A percentile compares a stretch with the other conserved stretches of the same genome.
Evolutionary conservation across 2,113 vertebrate genomes (phyloP).

Genomic region (Hydrolagus affinis): DNA sequence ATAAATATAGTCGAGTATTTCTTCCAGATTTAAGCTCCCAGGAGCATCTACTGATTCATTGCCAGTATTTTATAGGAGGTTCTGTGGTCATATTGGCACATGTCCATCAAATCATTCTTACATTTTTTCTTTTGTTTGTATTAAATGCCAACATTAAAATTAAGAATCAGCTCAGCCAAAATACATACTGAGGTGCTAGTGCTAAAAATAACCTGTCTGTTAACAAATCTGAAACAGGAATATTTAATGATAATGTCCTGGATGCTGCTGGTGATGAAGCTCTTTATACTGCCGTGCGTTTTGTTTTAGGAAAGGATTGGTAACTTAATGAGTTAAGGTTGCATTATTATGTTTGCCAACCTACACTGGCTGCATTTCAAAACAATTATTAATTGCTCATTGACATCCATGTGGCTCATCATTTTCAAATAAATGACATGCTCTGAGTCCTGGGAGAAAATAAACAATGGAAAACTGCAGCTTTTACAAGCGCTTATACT

Average conservation of each 20-base stretch:
- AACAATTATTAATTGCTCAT: conserved; percentile 17
- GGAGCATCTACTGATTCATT: conserved; percentile 10
- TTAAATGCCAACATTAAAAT: conserved; percentile 1
- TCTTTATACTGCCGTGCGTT: conserved; percentile 3
- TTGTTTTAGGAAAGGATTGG: background rate
- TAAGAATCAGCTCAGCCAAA: background rate
- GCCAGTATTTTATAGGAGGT: background rate
- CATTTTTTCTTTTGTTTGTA: background rate
- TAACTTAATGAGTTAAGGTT: conserved; percentile 12
- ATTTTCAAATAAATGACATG: background rate
- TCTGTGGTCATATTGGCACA: background rate
- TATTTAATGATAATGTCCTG: background rate
- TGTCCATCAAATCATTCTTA: background rate
- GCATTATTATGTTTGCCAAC: background rate
- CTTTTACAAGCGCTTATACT: background rate
- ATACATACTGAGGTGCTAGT: background rate
- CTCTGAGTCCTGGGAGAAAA: background rate
- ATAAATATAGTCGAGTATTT: background rate
- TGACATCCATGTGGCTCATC: background rate
- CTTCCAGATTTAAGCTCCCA: conserved; percentile 24
- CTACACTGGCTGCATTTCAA: conserved; percentile 6
- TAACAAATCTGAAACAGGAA: background rate
- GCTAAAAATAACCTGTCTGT: background rate
- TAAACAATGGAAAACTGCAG: background rate
- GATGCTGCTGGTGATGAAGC: background rate